phyloP scores from a whole-genome alignment of 2,888 invertebrate genomes.

The Spodoptera picta region DNA sequence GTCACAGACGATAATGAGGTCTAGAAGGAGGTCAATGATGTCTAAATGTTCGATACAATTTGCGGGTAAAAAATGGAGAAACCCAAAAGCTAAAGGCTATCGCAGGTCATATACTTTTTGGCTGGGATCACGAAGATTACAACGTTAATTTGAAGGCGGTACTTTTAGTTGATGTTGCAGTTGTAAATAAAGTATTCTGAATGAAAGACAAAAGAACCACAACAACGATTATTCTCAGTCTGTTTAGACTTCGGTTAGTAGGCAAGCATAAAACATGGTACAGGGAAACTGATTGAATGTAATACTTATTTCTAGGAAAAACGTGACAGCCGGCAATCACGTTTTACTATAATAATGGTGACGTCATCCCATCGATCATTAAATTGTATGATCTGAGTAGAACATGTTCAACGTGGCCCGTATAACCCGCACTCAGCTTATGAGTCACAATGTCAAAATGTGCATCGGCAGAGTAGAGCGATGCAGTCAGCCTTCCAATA shows the following conservation, averaged over 20 bases:
- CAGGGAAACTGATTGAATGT: conserved; percentile 45
- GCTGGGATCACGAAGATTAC: too few relatives aligned
- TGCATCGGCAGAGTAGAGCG: conserved; percentile 54
- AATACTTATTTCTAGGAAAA: conserved; percentile 51
- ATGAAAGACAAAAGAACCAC: too few relatives aligned
- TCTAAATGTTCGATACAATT: conserved; percentile 19
- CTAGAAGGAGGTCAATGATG: conserved; percentile 35
- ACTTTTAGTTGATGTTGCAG: too few relatives aligned
- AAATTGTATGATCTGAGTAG: conserved; percentile 43
- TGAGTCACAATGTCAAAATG: conserved; percentile 55
- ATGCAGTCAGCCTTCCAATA: conserved; percentile 29
- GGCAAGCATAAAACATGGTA: conserved; percentile 15
- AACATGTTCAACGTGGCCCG: conserved; percentile 38
- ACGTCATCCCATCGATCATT: conserved; percentile 62
- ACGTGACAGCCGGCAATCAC: conserved; percentile 52
- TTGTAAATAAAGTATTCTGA: too few relatives aligned
- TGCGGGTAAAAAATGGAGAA: conserved; percentile 12
- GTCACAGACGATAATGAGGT: conserved; percentile 24
- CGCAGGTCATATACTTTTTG: too few relatives aligned
- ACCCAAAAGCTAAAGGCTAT: not conserved
- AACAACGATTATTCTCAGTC: too few relatives aligned
- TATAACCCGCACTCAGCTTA: conserved; percentile 41
- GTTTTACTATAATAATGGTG: conserved; percentile 54
- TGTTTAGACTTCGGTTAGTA: too few relatives aligned
- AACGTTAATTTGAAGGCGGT: too few relatives aligned